Evolutionary conservation across 2,888 invertebrate genomes (phyloP), one percentile per base, ranked within the genome.

Genomic region (Aleiodes alternator): DNA sequence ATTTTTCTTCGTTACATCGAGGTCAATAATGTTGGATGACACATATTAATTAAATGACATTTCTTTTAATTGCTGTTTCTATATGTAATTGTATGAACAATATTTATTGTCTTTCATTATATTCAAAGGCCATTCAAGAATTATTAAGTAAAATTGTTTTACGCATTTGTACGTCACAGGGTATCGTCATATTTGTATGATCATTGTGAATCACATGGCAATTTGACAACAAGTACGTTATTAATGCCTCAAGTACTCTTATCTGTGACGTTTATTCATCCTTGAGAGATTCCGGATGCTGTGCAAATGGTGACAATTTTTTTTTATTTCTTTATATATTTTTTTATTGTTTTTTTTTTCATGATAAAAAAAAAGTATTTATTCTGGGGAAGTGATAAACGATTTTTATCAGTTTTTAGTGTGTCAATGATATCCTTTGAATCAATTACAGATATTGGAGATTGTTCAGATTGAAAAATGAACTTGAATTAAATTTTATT

Each of bases 251-350:
- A 48, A 64, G 48, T 48, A 43, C 43, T 16, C 64, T 64, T 48
- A 48, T 11, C 48, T 48, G 23, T 48, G 43, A 48, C 48, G 43
- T 64, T 43, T 43, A 14, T 14, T 8, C 6, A 48, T 16, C 64
- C 64, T 48, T 64, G 64, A 23, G 38, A 29, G 64, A 43, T 64
- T 64, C 64, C 64, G 43, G 64, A 64, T 64, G 43, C 64, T 43
- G 48, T 48, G n/a, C 48, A 64, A 43, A 64, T 43, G 8, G 48
- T 64, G 43, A 48, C 16, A n/a, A 43, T 16, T 9, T 14, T 23
- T 38, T 34, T 34, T 34, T 23, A 23, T 23, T 34, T 34, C 34
- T 34, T 38, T n/a, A 38, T 38, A 7, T 2, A 38, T 34, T 43
- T 61, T 38, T 7, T 34, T 3, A 34, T 34, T 14, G 7, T 9